phyloP scores from a whole-genome alignment of 2,113 vertebrate genomes.

The Desmodus rotundus region DNA sequence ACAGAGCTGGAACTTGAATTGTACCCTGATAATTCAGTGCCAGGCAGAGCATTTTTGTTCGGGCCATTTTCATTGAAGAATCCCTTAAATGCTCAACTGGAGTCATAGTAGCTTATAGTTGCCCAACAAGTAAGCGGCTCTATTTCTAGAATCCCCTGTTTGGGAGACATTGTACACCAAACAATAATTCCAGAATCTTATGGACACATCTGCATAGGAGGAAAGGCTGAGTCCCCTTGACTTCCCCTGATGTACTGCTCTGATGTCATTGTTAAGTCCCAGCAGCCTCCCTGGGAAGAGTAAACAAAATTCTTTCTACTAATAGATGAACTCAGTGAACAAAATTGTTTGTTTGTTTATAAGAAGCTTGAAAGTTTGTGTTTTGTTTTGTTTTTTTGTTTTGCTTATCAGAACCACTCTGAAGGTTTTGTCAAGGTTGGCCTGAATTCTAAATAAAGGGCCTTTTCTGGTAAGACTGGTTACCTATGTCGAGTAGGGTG shows the following conservation, averaged over 20 bases:
- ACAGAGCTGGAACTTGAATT: slow-evolving; percentile 26
- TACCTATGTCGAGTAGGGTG: background rate
- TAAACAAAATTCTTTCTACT: background rate
- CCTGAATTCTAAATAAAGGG: slow-evolving; percentile 24
- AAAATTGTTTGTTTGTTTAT: slow-evolving; percentile 1
- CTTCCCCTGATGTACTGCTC: background rate
- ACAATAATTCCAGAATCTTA: background rate
- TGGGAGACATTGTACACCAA: background rate
- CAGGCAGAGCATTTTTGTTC: slow-evolving; percentile 2
- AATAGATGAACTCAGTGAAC: background rate
- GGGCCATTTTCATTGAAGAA: background rate
- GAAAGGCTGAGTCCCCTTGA: background rate
- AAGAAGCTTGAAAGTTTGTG: background rate
- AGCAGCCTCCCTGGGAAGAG: background rate
- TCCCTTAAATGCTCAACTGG: background rate
- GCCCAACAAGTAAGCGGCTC: background rate
- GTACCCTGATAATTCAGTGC: background rate
- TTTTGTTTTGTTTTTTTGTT: background rate
- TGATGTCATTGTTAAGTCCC: background rate
- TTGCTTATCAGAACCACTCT: background rate
- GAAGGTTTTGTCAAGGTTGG: background rate
- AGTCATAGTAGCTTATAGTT: slow-evolving; percentile 2
- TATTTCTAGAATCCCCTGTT: background rate
- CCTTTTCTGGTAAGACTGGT: background rate
- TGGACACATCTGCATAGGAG: background rate